Evolutionary conservation across 2,113 vertebrate genomes (phyloP), one percentile per base, ranked within the genome.

Genomic region (Brachyhypopomus gauderio): DNA sequence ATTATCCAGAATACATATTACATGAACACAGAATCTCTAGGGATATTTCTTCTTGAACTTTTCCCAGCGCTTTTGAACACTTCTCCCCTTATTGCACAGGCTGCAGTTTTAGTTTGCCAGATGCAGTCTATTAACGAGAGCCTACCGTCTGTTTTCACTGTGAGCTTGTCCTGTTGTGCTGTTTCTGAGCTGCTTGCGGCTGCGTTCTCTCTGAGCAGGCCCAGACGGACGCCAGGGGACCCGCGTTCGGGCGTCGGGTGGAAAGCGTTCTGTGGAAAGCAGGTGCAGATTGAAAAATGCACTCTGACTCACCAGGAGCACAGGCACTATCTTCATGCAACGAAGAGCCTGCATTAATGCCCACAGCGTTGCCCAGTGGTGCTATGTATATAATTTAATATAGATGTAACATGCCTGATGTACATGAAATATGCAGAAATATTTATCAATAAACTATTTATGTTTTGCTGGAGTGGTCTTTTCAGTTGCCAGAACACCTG

Each of bases 171-270:
- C 56, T 81, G 72, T 38, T 81, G 45, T 75, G 52, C 38, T 81
- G 72, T 59, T 74, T 75, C 67, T 81, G 72, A 75, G 79, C 72
- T 80, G 38, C 45, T 64, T 74, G 30, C 67, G 63, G 71, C 45
- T 67, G 72, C 36, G n/a, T 85, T 86, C 55, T 77, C 27, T 77
- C 79, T 78, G 74, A 86, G 80, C 84, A 83, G 81, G 78, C 72
- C 48, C 88, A 88, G 90, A 93, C 64, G 74, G 87, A 85, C 56
- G 48, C 23, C 58, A 77, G 90, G 85, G 83, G 52, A 91, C 91
- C 88, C 86, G 27, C 19, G 77, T 71, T 82, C 91, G 93, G 88
- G 89, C 94, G 85, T 91, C 89, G 90, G 90, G 88, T 93, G 82
- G 88, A 38, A 64, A 48, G 45, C 45, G 12, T 52, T 52, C 45